Percentiles rank a stretch among this genome's conserved stretches.
These are phyloP conservation scores for Pelecanoides urinatrix DNA, from an alignment of 2,113 vertebrate species.

Conservation along the genomic window DNA sequence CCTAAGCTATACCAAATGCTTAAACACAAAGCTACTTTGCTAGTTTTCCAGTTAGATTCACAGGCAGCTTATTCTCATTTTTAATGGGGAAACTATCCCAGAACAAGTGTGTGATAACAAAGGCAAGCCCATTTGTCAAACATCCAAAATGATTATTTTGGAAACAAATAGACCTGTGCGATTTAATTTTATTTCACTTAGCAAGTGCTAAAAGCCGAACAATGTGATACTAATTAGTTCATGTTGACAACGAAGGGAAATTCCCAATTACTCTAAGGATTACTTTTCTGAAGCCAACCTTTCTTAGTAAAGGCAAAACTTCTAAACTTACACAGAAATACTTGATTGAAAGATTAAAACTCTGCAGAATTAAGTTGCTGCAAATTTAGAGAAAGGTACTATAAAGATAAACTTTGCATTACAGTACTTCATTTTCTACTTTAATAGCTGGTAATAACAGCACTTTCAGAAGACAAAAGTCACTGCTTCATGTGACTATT, in stretches of 20 bases:
- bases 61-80: not conserved
- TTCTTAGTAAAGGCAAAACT: not conserved
- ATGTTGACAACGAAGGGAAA: not conserved
- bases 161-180: not conserved
- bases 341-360: not conserved
- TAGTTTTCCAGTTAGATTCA: not conserved
- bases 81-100: not conserved
- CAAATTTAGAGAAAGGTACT: not conserved
- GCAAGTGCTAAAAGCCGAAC: not conserved
- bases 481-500: not conserved
- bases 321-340: not conserved
- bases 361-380: not conserved
- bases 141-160: not conserved
- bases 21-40: not conserved
- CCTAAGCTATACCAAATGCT: not conserved
- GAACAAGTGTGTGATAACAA: not conserved
- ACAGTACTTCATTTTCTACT: not conserved
- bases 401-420: not conserved
- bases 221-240: not conserved
- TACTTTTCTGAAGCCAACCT: not conserved
- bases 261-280: not conserved
- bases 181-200: not conserved
- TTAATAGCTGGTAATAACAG: not conserved
- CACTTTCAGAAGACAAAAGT: not conserved
- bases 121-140: not conserved